phyloP scores from a whole-genome alignment of 2,888 invertebrate genomes.

The Drosophila anomalata region DNA sequence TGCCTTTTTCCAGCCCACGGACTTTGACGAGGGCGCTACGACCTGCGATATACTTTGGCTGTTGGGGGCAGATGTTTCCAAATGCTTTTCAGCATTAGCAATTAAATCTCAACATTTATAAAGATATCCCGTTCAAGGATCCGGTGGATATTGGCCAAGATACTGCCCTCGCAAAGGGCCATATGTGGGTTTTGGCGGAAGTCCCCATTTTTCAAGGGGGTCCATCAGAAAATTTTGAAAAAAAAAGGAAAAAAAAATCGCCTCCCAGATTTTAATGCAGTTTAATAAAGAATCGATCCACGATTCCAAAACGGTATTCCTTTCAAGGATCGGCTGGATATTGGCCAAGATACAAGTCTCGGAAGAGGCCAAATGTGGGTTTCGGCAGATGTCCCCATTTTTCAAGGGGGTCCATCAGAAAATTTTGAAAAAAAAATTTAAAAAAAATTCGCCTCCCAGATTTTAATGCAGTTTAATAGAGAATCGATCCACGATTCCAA shows the following conservation, averaged over 20 bases:
- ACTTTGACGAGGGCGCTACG: not conserved
- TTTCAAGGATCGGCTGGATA: not conserved
- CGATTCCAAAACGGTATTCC: not conserved
- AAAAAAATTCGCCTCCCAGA: too few relatives aligned
- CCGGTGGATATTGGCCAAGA: not conserved
- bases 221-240: too few relatives aligned
- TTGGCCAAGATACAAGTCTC: not conserved
- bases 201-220: too few relatives aligned
- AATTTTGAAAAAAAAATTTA: too few relatives aligned
- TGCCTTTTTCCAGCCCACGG: not conserved
- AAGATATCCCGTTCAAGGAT: not conserved
- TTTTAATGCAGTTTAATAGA: too few relatives aligned
- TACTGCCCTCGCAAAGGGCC: not conserved
- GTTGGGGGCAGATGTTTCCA: not conserved
- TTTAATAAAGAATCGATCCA: not conserved
- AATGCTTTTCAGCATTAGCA: not conserved
- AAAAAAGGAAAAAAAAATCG: too few relatives aligned
- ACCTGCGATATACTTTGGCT: not conserved
- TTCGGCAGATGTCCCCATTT: too few relatives aligned
- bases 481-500: not conserved
- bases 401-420: too few relatives aligned
- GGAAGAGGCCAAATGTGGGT: not conserved
- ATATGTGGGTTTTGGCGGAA: too few relatives aligned
- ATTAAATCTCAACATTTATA: too few relatives aligned
- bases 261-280: too few relatives aligned